Base-by-base conservation (phyloP, 2,888 invertebrate genomes). In the Andrena camellia region DNA sequence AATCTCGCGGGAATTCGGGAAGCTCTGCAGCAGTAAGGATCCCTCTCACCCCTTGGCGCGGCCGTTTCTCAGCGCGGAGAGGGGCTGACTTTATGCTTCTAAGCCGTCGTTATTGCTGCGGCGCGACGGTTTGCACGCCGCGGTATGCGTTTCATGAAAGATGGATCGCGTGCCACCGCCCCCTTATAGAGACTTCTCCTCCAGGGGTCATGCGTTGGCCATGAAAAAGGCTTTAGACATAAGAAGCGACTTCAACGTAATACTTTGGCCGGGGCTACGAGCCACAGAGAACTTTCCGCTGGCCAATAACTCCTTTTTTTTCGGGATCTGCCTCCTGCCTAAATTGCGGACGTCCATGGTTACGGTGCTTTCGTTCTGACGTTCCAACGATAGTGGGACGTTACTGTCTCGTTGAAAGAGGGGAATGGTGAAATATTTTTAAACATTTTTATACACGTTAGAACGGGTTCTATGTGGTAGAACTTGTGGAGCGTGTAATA, bases 111-210 rank as follows among this genome's bases (percentile, higher is more conserved):
- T 90, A 90, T 90, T 90, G 89, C 89, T 78, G 83, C 78, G 85
- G 84, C 80, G 84, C 81, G 83, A 83, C 74, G 82, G 78, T 85
- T 84, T 88, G 80, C 84, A 81, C 78, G 79, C 80, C 76, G 70
- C 78, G 86, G 90, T 87, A 88, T 89, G 90, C 89, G 86, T 88
- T 90, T 90, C 89, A 90, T 90, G 89, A 90, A 87, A 87, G 83
- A 84, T 84, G 83, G 79, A 84, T 84, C 83, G 84, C 84, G 82
- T 81, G 77, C 76, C 79, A 73, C 68, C 54, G 72, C 76, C 81
- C 74, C 86, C 62, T 81, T 81, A 81, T 88, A 88, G 87, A 87
- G 86, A 88, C 86, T 79, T 76, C 75, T 69, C 73, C 66, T 69
- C 67, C 66, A 83, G 84, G 71, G 85, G 77, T 77, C 77, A 59